Base-by-base conservation (phyloP, 92 coral and sea anemone genomes). In the Scolanthus callimorphus region DNA sequence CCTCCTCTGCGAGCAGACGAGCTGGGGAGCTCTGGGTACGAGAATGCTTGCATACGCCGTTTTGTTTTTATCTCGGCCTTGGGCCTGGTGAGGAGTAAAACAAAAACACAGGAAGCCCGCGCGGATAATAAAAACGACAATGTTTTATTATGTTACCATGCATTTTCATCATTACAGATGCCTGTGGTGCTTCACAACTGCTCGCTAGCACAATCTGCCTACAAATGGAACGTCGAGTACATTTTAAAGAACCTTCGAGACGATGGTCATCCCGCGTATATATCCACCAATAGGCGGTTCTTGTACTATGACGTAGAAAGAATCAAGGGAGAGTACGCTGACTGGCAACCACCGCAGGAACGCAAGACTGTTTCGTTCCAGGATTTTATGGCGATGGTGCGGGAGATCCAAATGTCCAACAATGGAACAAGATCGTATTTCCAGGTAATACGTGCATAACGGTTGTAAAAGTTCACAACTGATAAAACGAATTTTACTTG, bases 341-440 rank as follows among this genome's bases (percentile, higher is more conserved):
- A 79, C 49, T 92, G 86, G 82, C 65, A 22, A n/a, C 96, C 94
- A 22, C 94, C 98, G 1, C 78, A 74, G 12, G 50, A 41, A 0
- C 64, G 71, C 17, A 67, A 44, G 25, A 27, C 69, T 13, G 34
- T 74, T 27, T 65, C 67, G 24, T 77, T 92, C 34, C 76, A 85
- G 24, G 70, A 81, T 27, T 92, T 88, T 60, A 43, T 85, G 60
- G 69, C 55, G 25, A 51, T 84, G 53, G 79, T 74, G 31, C 57
- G 62, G 1, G 81, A 80, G 20, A 23, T 92, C 27, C 63, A 78
- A 17, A 50, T 22, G 2, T 65, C 59, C 4, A 44, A 92, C 52
- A 92, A 92, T 67, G 98, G 96, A 0, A 84, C 81, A 2, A 77
- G 81, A 39, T 96, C 94, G 0, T 92, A 92, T 31, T 80, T 92